Evolutionary conservation across 2,888 invertebrate genomes (phyloP).

Genomic region (Ophion ellenae): DNA sequence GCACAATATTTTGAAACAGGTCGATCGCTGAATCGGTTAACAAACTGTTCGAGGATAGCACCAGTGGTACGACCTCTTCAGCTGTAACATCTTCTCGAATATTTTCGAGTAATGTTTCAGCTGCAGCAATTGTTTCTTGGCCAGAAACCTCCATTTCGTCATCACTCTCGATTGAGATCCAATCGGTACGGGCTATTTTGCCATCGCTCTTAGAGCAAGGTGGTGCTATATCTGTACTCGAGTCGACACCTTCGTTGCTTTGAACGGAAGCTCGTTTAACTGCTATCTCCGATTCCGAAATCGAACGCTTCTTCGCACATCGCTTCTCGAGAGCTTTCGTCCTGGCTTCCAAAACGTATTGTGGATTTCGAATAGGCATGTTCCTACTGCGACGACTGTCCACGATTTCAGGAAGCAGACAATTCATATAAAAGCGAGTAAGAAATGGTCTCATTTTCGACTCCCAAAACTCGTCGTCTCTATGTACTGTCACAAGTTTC

Average conservation of each 20-base stretch:
- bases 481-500: too few species aligned
- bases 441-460: too few species aligned
- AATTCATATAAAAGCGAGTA: too few species aligned
- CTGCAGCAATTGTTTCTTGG: neutral
- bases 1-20: constrained; percentile 42
- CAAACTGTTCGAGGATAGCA: neutral
- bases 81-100: constrained; percentile 26
- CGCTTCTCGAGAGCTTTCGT: neutral
- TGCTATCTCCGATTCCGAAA: neutral
- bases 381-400: neutral
- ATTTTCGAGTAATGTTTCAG: constrained; percentile 2
- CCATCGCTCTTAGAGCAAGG: neutral
- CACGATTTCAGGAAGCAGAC: constrained; percentile 1
- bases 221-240: neutral
- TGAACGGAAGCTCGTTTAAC: neutral
- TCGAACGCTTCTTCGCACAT: neutral
- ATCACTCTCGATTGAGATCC: neutral
- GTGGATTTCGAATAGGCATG: constrained; percentile 64
- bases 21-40: constrained; percentile 29
- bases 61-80: constrained; percentile 20
- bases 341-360: constrained; percentile 53
- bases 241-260: neutral
- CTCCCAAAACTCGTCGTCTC: too few species aligned
- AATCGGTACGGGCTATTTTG: neutral
- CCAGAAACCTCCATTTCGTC: constrained; percentile 19